A percentile compares a stretch with the other conserved stretches of the same genome.
These are phyloP conservation scores for Lepidocolaptes lacrymiger DNA, from an alignment of 2,797 vertebrate genomes.

Conservation along the genomic window DNA sequence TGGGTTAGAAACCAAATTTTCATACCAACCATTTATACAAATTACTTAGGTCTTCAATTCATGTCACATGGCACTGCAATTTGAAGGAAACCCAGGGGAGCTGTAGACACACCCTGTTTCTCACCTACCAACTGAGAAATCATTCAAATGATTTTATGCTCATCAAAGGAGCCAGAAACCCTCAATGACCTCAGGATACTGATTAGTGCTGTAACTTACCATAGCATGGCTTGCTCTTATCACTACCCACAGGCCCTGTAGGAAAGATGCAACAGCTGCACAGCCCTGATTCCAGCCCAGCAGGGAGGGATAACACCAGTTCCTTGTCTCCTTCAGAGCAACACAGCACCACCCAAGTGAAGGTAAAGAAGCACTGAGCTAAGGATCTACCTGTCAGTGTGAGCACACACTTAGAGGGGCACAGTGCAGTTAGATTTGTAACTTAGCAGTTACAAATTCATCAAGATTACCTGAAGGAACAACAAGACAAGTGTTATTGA, in stretches of 20 bases:
- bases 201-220: not conserved
- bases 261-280: not conserved
- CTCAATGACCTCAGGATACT: not conserved
- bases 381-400: not conserved
- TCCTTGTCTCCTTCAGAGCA: not conserved
- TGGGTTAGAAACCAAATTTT: not conserved
- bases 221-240: not conserved
- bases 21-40: not conserved
- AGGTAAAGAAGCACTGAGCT: not conserved
- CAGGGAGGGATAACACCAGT: not conserved
- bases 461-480: not conserved
- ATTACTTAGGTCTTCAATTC: not conserved
- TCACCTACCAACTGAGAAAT: not conserved
- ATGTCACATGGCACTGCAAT: not conserved
- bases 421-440: not conserved
- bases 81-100: not conserved
- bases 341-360: not conserved
- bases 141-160: not conserved
- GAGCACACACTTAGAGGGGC: not conserved
- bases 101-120: not conserved
- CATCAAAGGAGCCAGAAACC: not conserved
- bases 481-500: not conserved
- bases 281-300: not conserved
- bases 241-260: not conserved
- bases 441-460: not conserved